Base-by-base conservation (phyloP, 2,888 invertebrate species). In the Epirrita christyi region DNA sequence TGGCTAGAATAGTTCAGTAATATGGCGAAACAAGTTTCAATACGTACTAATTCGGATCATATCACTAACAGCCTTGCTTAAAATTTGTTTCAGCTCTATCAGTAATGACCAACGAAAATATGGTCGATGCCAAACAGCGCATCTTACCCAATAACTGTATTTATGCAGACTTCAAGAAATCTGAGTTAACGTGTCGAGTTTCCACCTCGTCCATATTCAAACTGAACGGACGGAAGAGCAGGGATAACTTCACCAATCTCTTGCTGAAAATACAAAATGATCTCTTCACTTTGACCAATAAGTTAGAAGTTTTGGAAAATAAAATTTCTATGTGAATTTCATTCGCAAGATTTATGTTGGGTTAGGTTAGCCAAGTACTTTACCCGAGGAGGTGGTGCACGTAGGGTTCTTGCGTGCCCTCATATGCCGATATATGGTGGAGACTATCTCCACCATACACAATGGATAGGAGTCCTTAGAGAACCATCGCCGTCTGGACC, bases 241-340 rank as follows among this genome's bases (percentile, higher is more conserved):
- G 75, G 9, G 89, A 90, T 14, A 89, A 86, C 66, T 83, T 89
- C 57, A 73, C 83, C 0, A 81, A 81, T 32, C 80, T 89, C 37
- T 68, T 92, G 11, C 53, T 89, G 13, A 88, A 88, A 71, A 88
- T 91, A 63, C 91, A 92, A 74, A 83, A 70, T 51, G 91, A 92
- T 62, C 66, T 92, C 11, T 74, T 75, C 2, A 78, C 74, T 1
- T 64, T 92, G 21, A 86, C 76, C 60, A 81, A 70, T 38, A 92
- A 91, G 75, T 61, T 92, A 29, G 76, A 83, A 0, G 74, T 76
- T 62, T 74, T 92, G 62, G 89, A 90, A 68, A 83, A 76, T 52
- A 85, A 79, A 71, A 81, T 89, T 34, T 61, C 71, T 1, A 36
- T 42, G 11, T 61, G 47, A 59, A 32, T 36, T 38, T 29, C 6